phyloP scores from a whole-genome alignment of 2,888 invertebrate genomes.

The Ellobium chinense region DNA sequence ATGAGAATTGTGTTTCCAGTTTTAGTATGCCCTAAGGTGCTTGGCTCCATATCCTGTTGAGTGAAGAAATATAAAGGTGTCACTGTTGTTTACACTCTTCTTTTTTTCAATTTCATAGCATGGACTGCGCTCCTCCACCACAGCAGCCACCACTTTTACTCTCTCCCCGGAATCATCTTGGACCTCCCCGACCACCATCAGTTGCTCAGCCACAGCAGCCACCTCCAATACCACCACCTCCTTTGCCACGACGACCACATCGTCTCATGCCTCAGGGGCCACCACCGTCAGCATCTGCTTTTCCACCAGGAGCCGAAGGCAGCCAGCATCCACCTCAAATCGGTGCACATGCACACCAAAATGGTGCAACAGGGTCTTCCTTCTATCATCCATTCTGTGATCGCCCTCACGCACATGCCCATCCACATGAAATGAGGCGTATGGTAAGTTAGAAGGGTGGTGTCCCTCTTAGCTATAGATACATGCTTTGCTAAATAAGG shows the following conservation, averaged over 20 bases:
- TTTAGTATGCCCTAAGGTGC: too few relatives aligned
- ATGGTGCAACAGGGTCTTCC: not conserved
- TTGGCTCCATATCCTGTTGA: too few relatives aligned
- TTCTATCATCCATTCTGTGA: too few relatives aligned
- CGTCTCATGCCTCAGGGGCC: not conserved
- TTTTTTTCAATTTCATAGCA: not conserved
- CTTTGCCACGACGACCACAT: not conserved
- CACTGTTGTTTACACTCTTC: too few relatives aligned
- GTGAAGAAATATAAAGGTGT: too few relatives aligned
- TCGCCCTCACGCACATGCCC: conserved; percentile 12
- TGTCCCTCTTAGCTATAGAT: conserved; percentile 29
- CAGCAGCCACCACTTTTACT: too few relatives aligned
- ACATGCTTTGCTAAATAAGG: conserved; percentile 32
- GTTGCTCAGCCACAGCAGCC: conserved; percentile 20
- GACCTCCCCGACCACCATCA: not conserved
- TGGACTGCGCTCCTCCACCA: conserved; percentile 42
- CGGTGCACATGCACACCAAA: not conserved
- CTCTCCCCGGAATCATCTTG: not conserved
- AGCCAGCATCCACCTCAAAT: conserved; percentile 6
- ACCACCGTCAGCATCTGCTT: conserved; percentile 9
- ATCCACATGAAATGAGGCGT: not conserved
- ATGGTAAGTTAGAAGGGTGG: conserved; percentile 23
- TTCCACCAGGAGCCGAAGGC: not conserved
- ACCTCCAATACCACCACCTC: conserved; percentile 23
- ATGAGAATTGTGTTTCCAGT: too few relatives aligned